A percentile compares a stretch with the other conserved stretches of the same genome.
Conservation (phyloP, 2,888 invertebrate genomes). For the Ganaspis brasiliensis region DNA sequence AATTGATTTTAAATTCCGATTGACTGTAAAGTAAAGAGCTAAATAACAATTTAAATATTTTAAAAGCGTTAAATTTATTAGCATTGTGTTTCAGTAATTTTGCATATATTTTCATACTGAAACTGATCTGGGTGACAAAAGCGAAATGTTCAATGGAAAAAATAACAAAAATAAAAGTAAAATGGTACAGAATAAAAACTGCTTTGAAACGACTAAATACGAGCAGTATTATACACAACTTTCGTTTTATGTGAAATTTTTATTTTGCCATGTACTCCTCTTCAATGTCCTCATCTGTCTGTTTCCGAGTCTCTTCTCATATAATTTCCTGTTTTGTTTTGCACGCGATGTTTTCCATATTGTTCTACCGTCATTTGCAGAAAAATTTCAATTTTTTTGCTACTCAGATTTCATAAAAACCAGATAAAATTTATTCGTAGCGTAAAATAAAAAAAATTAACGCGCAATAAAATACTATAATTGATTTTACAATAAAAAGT, state of each 20-base stretch:
- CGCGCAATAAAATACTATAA: too few species aligned
- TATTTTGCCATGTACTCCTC: constrained; percentile 5
- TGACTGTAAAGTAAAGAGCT: too few species aligned
- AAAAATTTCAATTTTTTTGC: not conserved
- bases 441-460: not conserved
- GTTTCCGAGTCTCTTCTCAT: not conserved
- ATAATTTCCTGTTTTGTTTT: not conserved
- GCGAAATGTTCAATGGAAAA: not conserved
- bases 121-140: not conserved
- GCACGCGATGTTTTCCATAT: not conserved
- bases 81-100: not conserved
- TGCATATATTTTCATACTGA: not conserved
- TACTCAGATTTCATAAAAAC: not conserved
- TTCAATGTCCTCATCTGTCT: constrained; percentile 12
- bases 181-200: constrained; percentile 11
- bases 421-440: not conserved
- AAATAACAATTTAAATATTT: too few species aligned
- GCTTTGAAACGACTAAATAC: constrained; percentile 10
- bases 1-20: too few species aligned
- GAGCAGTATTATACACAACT: not conserved
- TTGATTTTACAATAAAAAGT: too few species aligned
- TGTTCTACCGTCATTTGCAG: not conserved
- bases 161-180: constrained; percentile 23
- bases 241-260: constrained; percentile 26
- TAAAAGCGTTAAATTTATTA: not conserved